A percentile compares a stretch with the other conserved stretches of the same genome.
phyloP scores from a whole-genome alignment of 2,113 vertebrate genomes.

The Hyperopisus bebe region DNA sequence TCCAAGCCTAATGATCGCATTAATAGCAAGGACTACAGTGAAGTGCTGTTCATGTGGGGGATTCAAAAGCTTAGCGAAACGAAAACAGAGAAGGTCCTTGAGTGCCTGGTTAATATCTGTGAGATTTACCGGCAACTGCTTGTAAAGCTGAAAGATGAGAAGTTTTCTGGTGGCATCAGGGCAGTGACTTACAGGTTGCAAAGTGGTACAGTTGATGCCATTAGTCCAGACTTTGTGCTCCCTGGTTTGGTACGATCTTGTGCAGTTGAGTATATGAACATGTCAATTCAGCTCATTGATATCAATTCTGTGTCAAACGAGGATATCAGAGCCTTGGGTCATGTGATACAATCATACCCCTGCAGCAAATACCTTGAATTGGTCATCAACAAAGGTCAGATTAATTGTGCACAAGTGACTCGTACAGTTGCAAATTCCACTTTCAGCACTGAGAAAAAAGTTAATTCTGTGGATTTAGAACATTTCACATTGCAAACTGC shows the following conservation, averaged over 20 bases:
- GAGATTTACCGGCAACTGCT: constrained; percentile 68
- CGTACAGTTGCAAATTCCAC: constrained; percentile 44
- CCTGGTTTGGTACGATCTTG: constrained; percentile 71
- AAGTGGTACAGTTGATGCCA: constrained; percentile 56
- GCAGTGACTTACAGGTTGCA: constrained; percentile 67
- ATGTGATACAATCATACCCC: constrained; percentile 55
- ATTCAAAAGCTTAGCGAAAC: constrained; percentile 54
- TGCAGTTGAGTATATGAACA: constrained; percentile 58
- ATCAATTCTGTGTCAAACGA: constrained; percentile 48
- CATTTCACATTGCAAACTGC: constrained; percentile 60
- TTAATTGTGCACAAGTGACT: constrained; percentile 52
- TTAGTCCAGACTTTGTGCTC: constrained; percentile 68
- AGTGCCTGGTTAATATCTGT: constrained; percentile 60
- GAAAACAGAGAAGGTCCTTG: constrained; percentile 46
- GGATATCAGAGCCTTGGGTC: constrained; percentile 60
- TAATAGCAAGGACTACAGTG: constrained; percentile 52
- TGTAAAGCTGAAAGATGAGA: constrained; percentile 53
- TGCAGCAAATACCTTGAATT: constrained; percentile 62
- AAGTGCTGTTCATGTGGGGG: constrained; percentile 75
- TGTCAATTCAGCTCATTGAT: constrained; percentile 72
- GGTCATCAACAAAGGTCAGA: constrained; percentile 59
- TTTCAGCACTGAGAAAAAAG: constrained; percentile 16
- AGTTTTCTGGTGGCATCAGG: constrained; percentile 50
- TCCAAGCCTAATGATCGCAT: constrained; percentile 43
- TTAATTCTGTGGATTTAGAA: constrained; percentile 35